Evolutionary conservation across 2,888 invertebrate species (phyloP).

Genomic region (Caenorhabditis japonica): DNA sequence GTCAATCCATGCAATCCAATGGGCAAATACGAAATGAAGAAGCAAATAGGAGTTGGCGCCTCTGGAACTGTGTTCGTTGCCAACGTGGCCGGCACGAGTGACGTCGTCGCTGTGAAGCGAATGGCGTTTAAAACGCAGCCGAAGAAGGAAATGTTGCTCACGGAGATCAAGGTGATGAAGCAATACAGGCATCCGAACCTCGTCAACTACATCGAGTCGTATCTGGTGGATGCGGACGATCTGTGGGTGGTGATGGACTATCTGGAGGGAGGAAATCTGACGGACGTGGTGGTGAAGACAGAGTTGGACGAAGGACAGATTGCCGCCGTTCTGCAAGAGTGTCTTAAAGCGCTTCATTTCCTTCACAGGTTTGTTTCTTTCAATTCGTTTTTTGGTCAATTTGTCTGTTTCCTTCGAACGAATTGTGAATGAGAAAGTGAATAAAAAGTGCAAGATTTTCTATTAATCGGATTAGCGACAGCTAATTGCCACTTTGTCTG

Average conservation of each 20-base stretch:
- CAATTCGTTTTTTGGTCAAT: too few species aligned
- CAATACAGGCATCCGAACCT: constrained; percentile 93
- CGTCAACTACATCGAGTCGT: constrained; percentile 90
- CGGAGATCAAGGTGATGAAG: constrained; percentile 90
- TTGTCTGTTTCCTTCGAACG: too few species aligned
- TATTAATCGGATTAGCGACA: constrained; percentile 25
- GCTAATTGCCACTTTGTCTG: constrained; percentile 1
- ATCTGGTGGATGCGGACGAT: constrained; percentile 83
- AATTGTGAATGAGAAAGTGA: background rate
- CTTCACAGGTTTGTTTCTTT: constrained; percentile 82
- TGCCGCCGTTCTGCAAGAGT: constrained; percentile 91
- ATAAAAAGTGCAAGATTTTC: constrained; percentile 24
- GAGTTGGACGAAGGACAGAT: constrained; percentile 97
- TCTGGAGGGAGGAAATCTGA: constrained; percentile 91
- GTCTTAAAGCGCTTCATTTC: constrained; percentile 89
- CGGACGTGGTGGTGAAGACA: constrained; percentile 83
- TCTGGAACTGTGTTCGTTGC: constrained; percentile 76
- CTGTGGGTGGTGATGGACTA: constrained; percentile 98
- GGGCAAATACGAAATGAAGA: constrained; percentile 85
- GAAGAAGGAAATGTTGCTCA: constrained; percentile 93
- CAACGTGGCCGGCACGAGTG: constrained; percentile 54
- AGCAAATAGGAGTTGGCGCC: constrained; percentile 89
- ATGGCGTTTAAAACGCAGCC: constrained; percentile 95
- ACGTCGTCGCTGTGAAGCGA: constrained; percentile 92
- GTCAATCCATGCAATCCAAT: constrained; percentile 84